Conservation (phyloP, 2,888 invertebrate genomes). For the Stramonita haemastoma region DNA sequence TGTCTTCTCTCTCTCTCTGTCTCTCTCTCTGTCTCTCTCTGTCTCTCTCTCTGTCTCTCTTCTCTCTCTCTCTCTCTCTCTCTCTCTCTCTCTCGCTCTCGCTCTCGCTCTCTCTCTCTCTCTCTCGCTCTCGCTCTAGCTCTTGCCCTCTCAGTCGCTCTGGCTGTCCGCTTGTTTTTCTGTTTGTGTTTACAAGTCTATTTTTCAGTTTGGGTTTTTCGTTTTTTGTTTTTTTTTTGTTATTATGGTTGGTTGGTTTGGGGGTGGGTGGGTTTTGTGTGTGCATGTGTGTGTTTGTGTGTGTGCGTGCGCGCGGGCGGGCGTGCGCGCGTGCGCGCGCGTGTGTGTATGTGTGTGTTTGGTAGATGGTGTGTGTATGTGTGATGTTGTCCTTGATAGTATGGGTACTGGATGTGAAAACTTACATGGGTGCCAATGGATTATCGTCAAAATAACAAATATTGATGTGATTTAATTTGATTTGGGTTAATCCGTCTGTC, state of each 20-base stretch:
- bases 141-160: neutral
- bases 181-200: neutral
- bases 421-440: neutral
- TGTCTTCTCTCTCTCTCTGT: neutral
- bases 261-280: neutral
- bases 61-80: slow-evolving; percentile 6
- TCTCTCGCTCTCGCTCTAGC: neutral
- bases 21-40: neutral
- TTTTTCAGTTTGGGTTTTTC: no score
- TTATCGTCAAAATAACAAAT: neutral
- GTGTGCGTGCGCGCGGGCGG: no score
- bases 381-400: neutral
- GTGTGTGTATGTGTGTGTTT: neutral
- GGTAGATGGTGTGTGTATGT: neutral
- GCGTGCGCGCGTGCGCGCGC: no score
- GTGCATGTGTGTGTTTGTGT: neutral
- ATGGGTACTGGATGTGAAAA: neutral
- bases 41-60: slow-evolving; percentile 18
- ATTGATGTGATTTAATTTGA: no score
- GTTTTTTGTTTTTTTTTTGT: no score
- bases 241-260: neutral
- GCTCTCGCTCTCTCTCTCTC: neutral
- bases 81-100: neutral
- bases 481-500: neutral
- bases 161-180: neutral